Evolutionary conservation across 2,797 vertebrate species (phyloP), one percentile per base, ranked within the genome.

Genomic region (Rousettus madagascariensis): DNA sequence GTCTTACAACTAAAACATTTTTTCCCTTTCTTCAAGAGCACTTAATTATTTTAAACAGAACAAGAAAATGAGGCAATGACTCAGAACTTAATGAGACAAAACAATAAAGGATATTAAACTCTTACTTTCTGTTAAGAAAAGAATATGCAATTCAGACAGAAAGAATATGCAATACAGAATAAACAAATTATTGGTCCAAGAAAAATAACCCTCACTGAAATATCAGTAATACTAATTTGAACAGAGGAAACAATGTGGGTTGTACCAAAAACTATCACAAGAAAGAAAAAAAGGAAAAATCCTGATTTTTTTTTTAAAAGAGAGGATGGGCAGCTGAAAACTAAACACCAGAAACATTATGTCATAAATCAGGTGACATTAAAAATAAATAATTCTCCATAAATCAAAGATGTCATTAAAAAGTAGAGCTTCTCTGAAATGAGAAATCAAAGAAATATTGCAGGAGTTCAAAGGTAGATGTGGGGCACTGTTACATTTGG

Each of bases 31-130:
- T 88, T 92, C 6, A 66, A 26, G 46, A 79, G 49, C 24, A 84
- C 17, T 91, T 94, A 72, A 77, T 91, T 84, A 75, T 68, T 83
- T 71, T 57, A 91, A 30, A 78, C 38, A 65, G 38, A 63, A 61
- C 33, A 30, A 77, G 33, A 84, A 69, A 78, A 87, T 65, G 17
- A 83, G 43, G 12, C 61, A 83, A 30, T 38, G 22, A 83, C 16
- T 24, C n/a, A 69, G 82, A n/a, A 63, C 36, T 57, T 86, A 53
- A 90, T 68, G 15, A 77, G 43, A 77, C 53, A 77, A 82, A 94
- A 61, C 61, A 87, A 63, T 55, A 71, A 33, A 79, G 69, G n/a
- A 61, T 83, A 83, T 63, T 77, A 91, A 69, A 6, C 16, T 77
- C 43, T 77, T 77, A 10, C 6, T 92, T 13, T 69, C 77, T 49